These are phyloP conservation scores for Lateolabrax maculatus DNA, from an alignment of 2,797 vertebrate species.

Conservation along the genomic window DNA sequence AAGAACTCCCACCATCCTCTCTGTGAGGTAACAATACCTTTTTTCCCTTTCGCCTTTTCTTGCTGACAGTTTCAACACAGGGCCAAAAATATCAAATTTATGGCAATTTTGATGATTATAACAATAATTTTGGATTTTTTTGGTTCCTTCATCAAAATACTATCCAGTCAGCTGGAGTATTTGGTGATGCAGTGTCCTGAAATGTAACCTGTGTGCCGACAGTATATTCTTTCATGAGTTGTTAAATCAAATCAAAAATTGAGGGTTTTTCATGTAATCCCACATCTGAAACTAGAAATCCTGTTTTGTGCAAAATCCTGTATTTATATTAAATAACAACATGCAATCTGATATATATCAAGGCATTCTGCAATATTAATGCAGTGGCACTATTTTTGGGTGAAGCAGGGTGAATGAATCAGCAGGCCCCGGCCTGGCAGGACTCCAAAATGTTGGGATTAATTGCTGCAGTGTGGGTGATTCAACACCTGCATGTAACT, in stretches of 20 bases:
- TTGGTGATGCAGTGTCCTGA: background rate
- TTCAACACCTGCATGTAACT: slow-evolving; percentile 68
- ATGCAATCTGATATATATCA: slow-evolving; percentile 32
- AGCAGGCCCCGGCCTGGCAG: slow-evolving; percentile 42
- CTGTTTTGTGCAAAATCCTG: background rate
- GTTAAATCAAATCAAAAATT: background rate
- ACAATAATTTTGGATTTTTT: background rate
- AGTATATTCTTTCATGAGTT: background rate
- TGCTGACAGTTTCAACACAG: background rate
- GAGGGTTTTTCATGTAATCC: background rate
- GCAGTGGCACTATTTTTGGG: slow-evolving; percentile 35
- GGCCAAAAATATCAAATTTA: background rate
- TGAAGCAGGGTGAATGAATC: slow-evolving; percentile 51
- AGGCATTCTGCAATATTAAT: slow-evolving; percentile 40
- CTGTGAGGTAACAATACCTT: too few species aligned
- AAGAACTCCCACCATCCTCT: background rate
- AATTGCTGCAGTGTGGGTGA: slow-evolving; percentile 63
- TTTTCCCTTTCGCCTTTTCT: too few species aligned
- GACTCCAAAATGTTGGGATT: slow-evolving; percentile 59
- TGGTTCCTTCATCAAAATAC: slow-evolving; percentile 2
- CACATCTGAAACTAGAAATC: background rate
- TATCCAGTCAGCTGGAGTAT: background rate
- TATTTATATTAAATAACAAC: background rate
- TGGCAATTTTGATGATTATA: background rate
- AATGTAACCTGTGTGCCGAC: background rate